Evolutionary conservation across 2,888 invertebrate genomes (phyloP).

Genomic region (Pantelozetes paolii): DNA sequence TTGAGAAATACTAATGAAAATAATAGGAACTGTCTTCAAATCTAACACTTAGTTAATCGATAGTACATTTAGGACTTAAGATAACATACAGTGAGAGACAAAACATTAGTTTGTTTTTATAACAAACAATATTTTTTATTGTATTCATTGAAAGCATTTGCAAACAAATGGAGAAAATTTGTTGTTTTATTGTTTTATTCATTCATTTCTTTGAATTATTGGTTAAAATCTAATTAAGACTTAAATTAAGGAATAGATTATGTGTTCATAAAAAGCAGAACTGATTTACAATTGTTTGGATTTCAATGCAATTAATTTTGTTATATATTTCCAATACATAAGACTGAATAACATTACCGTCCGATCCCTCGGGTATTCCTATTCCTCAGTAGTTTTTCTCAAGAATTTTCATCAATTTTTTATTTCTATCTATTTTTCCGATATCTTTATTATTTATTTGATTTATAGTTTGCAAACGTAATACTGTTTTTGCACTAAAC

Average conservation of each 20-base stretch:
- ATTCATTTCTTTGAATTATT: not conserved
- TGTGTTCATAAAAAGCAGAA: not conserved
- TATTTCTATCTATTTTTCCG: not conserved
- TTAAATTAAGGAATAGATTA: conserved; percentile 9
- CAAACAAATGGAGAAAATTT: not conserved
- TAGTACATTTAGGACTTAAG: not conserved
- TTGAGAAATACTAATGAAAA: conserved; percentile 7
- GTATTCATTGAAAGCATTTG: not conserved
- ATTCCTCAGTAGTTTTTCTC: not conserved
- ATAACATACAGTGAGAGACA: not conserved
- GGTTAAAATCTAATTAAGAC: conserved; percentile 10
- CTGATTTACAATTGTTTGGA: not conserved
- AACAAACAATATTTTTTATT: not conserved
- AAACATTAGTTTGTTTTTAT: too few species aligned
- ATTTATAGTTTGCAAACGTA: too few species aligned
- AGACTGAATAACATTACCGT: not conserved
- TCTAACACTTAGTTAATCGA: conserved; percentile 8
- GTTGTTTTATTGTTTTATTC: not conserved
- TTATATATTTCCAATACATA: not conserved
- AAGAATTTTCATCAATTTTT: conserved; percentile 19
- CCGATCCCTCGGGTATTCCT: not conserved
- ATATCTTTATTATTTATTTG: conserved; percentile 7
- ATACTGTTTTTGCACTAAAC: too few species aligned
- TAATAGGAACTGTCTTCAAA: not conserved
- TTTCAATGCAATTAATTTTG: conserved; percentile 2